Evolutionary conservation across 2,797 vertebrate species (phyloP), one percentile per base, ranked within the genome.

Genomic region (Hypotaenidia philippensis): DNA sequence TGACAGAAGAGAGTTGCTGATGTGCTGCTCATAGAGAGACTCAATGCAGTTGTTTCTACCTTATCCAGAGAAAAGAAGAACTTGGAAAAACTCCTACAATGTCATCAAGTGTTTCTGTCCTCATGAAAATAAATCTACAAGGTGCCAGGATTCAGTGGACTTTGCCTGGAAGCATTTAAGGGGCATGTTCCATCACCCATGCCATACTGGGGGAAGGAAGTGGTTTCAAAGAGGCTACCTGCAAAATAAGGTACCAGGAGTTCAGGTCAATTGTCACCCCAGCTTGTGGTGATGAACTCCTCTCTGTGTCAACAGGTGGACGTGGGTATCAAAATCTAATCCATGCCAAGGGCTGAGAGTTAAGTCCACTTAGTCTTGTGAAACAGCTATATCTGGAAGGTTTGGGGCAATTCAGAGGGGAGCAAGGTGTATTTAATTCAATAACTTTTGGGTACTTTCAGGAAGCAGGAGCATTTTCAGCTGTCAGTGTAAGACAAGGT

Each of bases 251-350:
- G 10, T 31, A 13, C 29, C 50, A 47, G 29, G 21, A 78, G 13
- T 36, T 49, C 52, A 69, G 29, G 18, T 41, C 68, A 78, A 0
- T n/a, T 76, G 47, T 55, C 74, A 82, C 27, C 34, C 22, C 27
- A 32, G 5, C 55, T 76, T 4, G 0, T 6, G 25, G 74, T 79
- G 70, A 77, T 2, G 7, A 90, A 12, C 27, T 76, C 34, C 36
- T 44, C 31, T 40, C 60, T 22, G 32, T 56, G 79, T 32, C 75
- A 89, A 80, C 23, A 52, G 27, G 26, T 10, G 12, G 81, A 45
- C 3, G 1, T 7, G 22, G n/a, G n/a, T 57, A 31, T 68, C 0
- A 0, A 53, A 89, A 34, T 12, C 34, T 47, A 41, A 59, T 11
- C 32, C 12, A 3, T 57, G 60, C 5, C 69, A 68, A 81, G 31